Evolutionary conservation across 2,113 vertebrate genomes (phyloP), one percentile per base, ranked within the genome.

Genomic region (Xiphophorus hellerii): DNA sequence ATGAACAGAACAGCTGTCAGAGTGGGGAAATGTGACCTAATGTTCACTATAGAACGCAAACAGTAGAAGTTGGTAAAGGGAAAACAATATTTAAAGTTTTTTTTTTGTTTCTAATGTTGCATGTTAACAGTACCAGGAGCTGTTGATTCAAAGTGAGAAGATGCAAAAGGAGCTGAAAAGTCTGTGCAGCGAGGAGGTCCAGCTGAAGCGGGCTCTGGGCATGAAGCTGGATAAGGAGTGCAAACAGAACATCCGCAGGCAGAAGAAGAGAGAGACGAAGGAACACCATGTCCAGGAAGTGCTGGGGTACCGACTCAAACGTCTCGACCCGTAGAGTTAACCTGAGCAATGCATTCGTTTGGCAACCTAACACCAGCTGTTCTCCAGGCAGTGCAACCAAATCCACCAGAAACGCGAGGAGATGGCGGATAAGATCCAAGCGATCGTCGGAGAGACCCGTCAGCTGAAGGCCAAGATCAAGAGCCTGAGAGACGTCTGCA

Each of bases 401-500:
- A 91, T 95, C 64, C 90, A 93, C 13, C 90, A 93, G 66, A 95
- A 95, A 71, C 90, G 93, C 0, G 93, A 95, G 63, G 93, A 94
- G 64, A 91, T 93, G 75, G 94, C 90, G 0, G 91, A 93, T 22
- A 85, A 85, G 68, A 94, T 95, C 62, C 82, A 93, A n/a, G 90
- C 90, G 74, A 89, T 92, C 58, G 86, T 71, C 8, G 69, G 66
- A 11, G 91, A 94, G 74, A 92, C 86, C 9, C 90, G 92, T 71
- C 90, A 93, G 78, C 80, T 94, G 54, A 93, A 92, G 73, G 85
- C 68, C n/a, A 92, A 93, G 78, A 94, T 93, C 63, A 90, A 93
- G 78, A 89, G 74, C 48, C 84, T 95, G 71, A 88, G 81, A 74
- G 93, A 93, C 2, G 66, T 73, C 8, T 93, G 93, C 85, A 89